phyloP scores from a whole-genome alignment of 2,113 vertebrate species.

The Tragelaphus imberbis region DNA sequence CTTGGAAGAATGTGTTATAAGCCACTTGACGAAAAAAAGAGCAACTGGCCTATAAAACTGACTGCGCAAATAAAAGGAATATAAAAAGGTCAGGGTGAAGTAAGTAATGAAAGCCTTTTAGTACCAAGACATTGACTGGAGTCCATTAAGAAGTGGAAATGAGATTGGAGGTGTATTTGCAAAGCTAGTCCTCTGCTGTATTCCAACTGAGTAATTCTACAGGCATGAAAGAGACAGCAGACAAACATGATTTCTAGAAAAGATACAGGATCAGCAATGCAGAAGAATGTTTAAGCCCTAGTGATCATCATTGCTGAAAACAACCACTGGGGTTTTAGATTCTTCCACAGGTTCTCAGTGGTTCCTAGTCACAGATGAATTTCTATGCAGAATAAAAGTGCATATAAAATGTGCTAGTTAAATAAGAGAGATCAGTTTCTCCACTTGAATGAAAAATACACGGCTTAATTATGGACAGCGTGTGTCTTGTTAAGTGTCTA shows the following conservation, averaged over 20 bases:
- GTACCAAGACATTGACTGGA: constrained; percentile 35
- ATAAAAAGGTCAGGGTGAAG: constrained; percentile 51
- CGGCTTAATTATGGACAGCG: background rate
- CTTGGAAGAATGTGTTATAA: constrained; percentile 55
- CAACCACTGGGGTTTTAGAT: background rate
- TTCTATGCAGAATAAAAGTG: constrained; percentile 29
- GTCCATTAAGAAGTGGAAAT: constrained; percentile 58
- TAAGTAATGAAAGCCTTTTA: constrained; percentile 64
- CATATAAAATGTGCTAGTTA: constrained; percentile 14
- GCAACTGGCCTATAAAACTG: constrained; percentile 64
- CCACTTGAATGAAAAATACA: constrained; percentile 13
- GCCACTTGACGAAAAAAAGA: constrained; percentile 55
- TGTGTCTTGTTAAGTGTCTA: background rate
- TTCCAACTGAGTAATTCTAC: background rate
- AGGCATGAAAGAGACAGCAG: background rate
- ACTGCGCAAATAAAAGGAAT: constrained; percentile 62
- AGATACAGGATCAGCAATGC: background rate
- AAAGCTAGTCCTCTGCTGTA: background rate
- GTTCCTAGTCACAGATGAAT: background rate
- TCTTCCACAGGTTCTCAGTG: background rate
- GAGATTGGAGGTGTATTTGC: background rate
- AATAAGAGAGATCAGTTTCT: background rate
- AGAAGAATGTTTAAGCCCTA: constrained; percentile 20
- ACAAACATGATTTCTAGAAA: background rate
- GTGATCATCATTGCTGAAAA: background rate